Conservation (phyloP, 2,113 vertebrate species). For the Caretta caretta region DNA sequence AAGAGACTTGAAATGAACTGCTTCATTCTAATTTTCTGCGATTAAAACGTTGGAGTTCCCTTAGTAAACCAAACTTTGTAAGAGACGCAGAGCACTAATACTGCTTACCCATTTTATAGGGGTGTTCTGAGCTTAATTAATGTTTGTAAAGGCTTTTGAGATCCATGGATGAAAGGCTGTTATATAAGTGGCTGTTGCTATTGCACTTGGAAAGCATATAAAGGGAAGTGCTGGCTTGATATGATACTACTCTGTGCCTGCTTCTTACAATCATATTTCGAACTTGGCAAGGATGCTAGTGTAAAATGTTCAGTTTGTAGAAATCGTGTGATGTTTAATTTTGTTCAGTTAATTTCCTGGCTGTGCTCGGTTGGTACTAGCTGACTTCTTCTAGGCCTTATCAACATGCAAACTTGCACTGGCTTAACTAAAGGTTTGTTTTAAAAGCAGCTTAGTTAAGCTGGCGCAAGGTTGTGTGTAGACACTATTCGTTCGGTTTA, state of each 20-base stretch:
- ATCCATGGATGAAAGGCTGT: neutral
- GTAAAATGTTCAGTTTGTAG: neutral
- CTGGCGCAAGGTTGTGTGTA: neutral
- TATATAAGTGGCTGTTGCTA: neutral
- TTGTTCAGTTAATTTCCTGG: neutral
- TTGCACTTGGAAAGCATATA: neutral
- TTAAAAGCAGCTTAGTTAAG: neutral
- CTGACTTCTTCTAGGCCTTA: neutral
- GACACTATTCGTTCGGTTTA: neutral
- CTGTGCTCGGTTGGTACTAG: neutral
- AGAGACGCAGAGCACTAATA: neutral
- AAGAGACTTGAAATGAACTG: neutral
- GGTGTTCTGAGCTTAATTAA: neutral
- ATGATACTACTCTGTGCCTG: neutral
- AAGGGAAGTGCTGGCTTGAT: neutral
- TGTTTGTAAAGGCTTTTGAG: neutral
- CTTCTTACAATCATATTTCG: neutral
- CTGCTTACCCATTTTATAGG: neutral
- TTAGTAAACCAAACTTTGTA: neutral
- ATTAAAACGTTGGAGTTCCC: neutral
- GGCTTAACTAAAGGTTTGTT: neutral
- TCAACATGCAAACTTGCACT: accelerated
- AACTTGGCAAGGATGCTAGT: neutral
- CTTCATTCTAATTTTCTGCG: neutral
- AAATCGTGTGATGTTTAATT: neutral